Conservation (phyloP, 2,888 invertebrate species). For the Erebia ligea region DNA sequence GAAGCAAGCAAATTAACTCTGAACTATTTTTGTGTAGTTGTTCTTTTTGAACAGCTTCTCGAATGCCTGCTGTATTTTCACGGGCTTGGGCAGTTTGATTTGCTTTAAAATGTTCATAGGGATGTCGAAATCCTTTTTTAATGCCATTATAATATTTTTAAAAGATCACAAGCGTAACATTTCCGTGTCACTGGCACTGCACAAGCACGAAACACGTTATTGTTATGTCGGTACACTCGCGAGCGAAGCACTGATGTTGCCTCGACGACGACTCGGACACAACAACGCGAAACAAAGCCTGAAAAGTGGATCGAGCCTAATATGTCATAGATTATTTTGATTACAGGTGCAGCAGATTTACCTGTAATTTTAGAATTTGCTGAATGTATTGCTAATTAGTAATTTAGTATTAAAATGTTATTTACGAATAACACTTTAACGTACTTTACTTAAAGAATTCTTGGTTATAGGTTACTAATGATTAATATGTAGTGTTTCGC, state of each 20-base stretch:
- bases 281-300: conserved; percentile 67
- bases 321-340: conserved; percentile 57
- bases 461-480: too few species aligned
- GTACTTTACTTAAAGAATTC: too few species aligned
- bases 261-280: conserved; percentile 74
- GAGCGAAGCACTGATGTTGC: conserved; percentile 59
- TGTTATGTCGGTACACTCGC: conserved; percentile 57
- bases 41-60: conserved; percentile 77
- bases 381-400: not conserved
- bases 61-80: conserved; percentile 66
- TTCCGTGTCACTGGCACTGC: conserved; percentile 69
- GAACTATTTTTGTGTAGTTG: conserved; percentile 78
- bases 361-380: not conserved
- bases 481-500: too few species aligned
- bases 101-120: conserved; percentile 73
- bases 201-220: conserved; percentile 52
- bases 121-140: conserved; percentile 76
- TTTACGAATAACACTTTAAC: too few species aligned
- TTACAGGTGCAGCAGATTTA: conserved; percentile 39
- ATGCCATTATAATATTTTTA: conserved; percentile 66
- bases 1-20: conserved; percentile 59
- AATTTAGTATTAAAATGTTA: too few species aligned
- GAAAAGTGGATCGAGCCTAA: conserved; percentile 58
- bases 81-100: conserved; percentile 64
- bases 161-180: conserved; percentile 63